Evolutionary conservation across 1,140 invertebrate species (phyloP), one percentile per base, ranked within the genome.

Genomic region (Trichonephila clavipes): DNA sequence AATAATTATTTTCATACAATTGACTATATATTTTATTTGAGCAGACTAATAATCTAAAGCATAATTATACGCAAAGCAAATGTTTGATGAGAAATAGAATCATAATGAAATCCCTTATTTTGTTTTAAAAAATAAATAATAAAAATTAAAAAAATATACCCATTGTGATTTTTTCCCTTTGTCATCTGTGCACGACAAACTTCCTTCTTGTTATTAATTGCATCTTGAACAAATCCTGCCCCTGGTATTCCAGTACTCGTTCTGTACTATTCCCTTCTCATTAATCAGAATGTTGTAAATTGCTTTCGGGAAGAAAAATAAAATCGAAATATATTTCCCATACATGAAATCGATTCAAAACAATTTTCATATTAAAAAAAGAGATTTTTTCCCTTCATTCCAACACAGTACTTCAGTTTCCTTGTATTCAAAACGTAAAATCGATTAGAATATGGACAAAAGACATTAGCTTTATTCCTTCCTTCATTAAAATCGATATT

Each of bases 361-460:
- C 69, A 72, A 72, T 72, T 72, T 72, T 14, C 69, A 14, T 72
- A 72, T 72, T 72, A 72, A 72, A 51, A 51, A 72, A 72, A 4
- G 14, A 51, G 10, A 16, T 34, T 34, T 72, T 72, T 72, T 28
- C 12, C 10, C 0, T 3, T 16, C 12, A 0, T 14, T 16, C 69
- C 69, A 24, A 28, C 69, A 28, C 24, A 18, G 4, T 87, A 87
- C 34, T 87, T 87, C 85, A 87, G 51, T 40, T 28, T 64, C 34
- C 61, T 87, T 7, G 61, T 40, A 87, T 87, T 87, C 85, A 34
- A 34, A 87, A 87, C 61, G 40, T 44, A 58, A 83, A 83, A 87
- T 87, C 85, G 85, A 87, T 87, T 40, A 34, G 85, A 87, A 87
- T 62, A 87, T 61, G 85, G 51, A 64, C 58, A 64, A 87, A 87